These are phyloP conservation scores for Branchellion lobata DNA, from an alignment of 2,888 invertebrate genomes.

Conservation along the genomic window DNA sequence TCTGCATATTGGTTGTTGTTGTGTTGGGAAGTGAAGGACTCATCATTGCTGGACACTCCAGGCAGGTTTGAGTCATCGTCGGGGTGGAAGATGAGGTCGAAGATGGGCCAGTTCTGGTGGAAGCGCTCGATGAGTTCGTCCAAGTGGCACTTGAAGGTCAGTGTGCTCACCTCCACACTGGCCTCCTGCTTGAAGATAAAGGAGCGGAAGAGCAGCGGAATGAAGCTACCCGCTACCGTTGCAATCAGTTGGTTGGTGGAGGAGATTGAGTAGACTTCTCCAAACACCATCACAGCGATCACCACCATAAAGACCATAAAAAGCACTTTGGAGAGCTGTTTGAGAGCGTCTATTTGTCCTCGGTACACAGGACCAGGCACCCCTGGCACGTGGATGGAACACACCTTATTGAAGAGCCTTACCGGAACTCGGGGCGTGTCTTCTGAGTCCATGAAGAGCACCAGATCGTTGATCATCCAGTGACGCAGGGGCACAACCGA, in stretches of 20 bases:
- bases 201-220: constrained; percentile 53
- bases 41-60: constrained; percentile 5
- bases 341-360: constrained; percentile 58
- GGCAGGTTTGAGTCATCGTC: constrained; percentile 14
- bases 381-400: constrained; percentile 58
- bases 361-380: constrained; percentile 60
- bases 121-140: constrained; percentile 60
- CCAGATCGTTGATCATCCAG: constrained; percentile 59
- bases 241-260: constrained; percentile 61
- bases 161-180: constrained; percentile 58
- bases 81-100: constrained; percentile 56
- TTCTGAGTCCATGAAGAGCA: constrained; percentile 59
- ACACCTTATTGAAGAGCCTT: constrained; percentile 58
- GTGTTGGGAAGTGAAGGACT: background rate
- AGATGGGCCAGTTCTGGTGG: constrained; percentile 59
- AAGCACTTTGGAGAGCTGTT: constrained; percentile 59
- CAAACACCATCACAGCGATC: constrained; percentile 61
- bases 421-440: constrained; percentile 61
- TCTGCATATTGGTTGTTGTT: background rate
- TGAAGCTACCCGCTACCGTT: constrained; percentile 57
- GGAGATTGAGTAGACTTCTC: constrained; percentile 58
- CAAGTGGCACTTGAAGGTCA: constrained; percentile 60
- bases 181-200: constrained; percentile 57
- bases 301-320: constrained; percentile 60
- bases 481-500: constrained; percentile 50